Evolutionary conservation across 2,113 vertebrate genomes (phyloP).

Genomic region (Macrotis lagotis): DNA sequence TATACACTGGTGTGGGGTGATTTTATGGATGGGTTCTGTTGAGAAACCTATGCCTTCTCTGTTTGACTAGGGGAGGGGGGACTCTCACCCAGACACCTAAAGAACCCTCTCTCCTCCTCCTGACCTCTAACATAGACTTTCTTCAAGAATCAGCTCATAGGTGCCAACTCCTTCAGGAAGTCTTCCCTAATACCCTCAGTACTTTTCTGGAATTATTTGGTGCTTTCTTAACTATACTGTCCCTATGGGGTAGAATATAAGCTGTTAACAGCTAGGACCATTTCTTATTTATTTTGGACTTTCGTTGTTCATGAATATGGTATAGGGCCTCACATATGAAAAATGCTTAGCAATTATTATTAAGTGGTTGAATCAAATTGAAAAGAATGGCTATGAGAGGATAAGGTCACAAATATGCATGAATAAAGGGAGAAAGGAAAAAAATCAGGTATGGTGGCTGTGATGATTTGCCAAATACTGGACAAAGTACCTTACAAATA

Average conservation of each 20-base stretch:
- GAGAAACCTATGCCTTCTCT: background rate
- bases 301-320: background rate
- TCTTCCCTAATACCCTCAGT: background rate
- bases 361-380: background rate
- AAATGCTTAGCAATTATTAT: background rate
- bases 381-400: background rate
- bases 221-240: background rate
- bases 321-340: background rate
- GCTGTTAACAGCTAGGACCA: background rate
- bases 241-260: background rate
- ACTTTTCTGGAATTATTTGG: background rate
- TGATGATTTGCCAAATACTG: background rate
- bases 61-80: background rate
- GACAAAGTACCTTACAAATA: background rate
- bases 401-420: background rate
- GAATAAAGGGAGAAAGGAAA: background rate
- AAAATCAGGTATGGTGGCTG: background rate
- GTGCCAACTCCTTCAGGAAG: background rate
- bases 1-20: background rate
- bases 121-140: background rate
- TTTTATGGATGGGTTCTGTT: background rate
- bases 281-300: background rate
- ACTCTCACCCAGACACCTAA: background rate
- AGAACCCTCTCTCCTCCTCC: background rate
- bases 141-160: background rate